Base-by-base conservation (phyloP, 2,888 invertebrate species). In the Molorchus minor region DNA sequence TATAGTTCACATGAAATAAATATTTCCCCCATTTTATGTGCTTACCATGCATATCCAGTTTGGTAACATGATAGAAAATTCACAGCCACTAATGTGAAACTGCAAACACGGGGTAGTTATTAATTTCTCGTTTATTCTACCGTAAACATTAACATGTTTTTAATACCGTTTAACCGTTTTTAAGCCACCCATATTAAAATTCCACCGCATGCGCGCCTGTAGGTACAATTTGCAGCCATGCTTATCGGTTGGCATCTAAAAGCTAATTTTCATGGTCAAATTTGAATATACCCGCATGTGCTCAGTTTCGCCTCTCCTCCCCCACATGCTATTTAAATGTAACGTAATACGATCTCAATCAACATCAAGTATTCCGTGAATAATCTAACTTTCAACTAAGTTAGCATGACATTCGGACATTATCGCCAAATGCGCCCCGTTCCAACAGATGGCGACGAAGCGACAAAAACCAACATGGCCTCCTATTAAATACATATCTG, bases 281-380 rank as follows among this genome's bases (percentile, higher is more conserved):
- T 52, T 29, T 41, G 40, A 52, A 52, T 52, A 52, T 41, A 41
- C 41, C 40, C 8, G 41, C 41, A 43, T 13, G 15, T 20, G 35
- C 45, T n/a, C 33, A 21, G 38, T 44, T 45, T 25, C 20, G 44
- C 30, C 45, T 44, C 51, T 35, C 30, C 45, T 44, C 51, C 55
- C 60, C 59, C 45, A 56, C 58, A 55, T 63, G 69, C 70, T 70
- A 76, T 75, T 75, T 75, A 71, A 75, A 73, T 73, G 69, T 69
- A 71, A 70, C 69, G 72, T 73, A 74, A 76, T 75, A 72, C 74
- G 75, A 75, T 76, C 74, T 73, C 75, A 75, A 76, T 77, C 75
- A 73, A 70, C 72, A 73, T 75, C 75, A 75, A 76, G 73, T 73
- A 70, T 70, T 72, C 55, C 71, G 71, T 71, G 73, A 71, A 76